Evolutionary conservation across 2,888 invertebrate genomes (phyloP), one percentile per base, ranked within the genome.

Genomic region (Nephrotoma flavescens): DNA sequence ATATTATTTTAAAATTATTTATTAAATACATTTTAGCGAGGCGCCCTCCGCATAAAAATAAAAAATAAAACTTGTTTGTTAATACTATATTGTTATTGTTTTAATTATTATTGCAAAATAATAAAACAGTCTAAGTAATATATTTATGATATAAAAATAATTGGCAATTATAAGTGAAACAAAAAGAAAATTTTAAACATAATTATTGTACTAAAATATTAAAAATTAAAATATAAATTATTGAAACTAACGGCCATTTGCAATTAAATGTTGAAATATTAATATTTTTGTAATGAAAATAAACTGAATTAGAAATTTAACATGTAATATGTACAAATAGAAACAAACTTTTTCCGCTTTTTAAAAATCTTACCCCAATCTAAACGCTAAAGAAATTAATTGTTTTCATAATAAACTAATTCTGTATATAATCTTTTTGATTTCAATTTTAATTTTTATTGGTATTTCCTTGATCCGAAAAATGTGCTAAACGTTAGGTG

Each of bases 131-230:
- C 83, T 83, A 83, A 83, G 41, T 83, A 83, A 83, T 83, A 83
- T 83, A 41, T 83, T 83, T 83, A 83, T 83, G 83, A 83, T 83
- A 42, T 83, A 83, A 83, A 57, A 83, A 83, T 83, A 83, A 83
- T 83, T 83, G 83, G 83, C 83, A 83, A 83, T 83, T 83, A 57
- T 57, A 83, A 83, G 83, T 83, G 83, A 83, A 83, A 83, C 41
- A 83, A 83, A 41, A 47, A 47, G 2, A 47, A 47, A 19, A 19
- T 19, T 47, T 31, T 31, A 31, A 57, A 57, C 52, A 57, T 57
- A 15, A 57, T 57, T 57, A 57, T 57, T 57, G n/a, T 57, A 57
- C 15, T 57, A 57, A 57, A 52, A 52, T 52, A 52, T 52, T 52
- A 52, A 52, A 52, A 52, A 31, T 31, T 31, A 57, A 57, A 15